These are phyloP conservation scores for Synodontis membranacea DNA, from an alignment of 2,113 vertebrate species.

Conservation along the genomic window DNA sequence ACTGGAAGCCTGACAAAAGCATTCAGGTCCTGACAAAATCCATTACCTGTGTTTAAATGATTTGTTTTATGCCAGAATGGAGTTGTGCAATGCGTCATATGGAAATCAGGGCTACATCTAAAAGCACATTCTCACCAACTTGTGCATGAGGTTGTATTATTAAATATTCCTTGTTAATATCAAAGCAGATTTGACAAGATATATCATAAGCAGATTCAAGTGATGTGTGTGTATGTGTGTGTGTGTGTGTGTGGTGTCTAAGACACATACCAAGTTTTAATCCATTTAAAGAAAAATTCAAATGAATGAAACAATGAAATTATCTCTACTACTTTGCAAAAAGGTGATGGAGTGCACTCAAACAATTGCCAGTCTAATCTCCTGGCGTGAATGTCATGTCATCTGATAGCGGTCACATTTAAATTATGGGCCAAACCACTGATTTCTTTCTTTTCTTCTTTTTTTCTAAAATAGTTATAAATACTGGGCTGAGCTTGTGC, in stretches of 20 bases:
- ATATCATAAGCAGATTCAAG: background rate
- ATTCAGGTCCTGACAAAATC: background rate
- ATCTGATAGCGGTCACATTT: background rate
- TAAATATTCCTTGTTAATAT: background rate
- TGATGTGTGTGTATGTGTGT: background rate
- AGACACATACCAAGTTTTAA: background rate
- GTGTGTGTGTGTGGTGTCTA: background rate
- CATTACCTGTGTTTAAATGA: conserved; percentile 5
- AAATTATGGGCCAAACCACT: background rate
- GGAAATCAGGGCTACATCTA: background rate
- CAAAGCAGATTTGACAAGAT: background rate
- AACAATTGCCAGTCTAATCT: background rate
- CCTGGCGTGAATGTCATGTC: background rate
- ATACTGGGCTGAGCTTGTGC: background rate
- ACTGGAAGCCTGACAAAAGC: background rate
- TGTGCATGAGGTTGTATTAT: background rate
- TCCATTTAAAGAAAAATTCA: background rate
- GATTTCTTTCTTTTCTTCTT: background rate
- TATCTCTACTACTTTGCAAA: background rate
- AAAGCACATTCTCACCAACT: background rate
- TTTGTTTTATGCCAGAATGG: conserved; percentile 10
- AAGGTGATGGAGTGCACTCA: background rate
- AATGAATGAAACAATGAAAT: background rate
- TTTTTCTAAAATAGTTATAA: background rate
- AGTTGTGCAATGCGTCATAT: background rate